phyloP scores from a whole-genome alignment of 2,113 vertebrate genomes.

The Dipodomys spectabilis region DNA sequence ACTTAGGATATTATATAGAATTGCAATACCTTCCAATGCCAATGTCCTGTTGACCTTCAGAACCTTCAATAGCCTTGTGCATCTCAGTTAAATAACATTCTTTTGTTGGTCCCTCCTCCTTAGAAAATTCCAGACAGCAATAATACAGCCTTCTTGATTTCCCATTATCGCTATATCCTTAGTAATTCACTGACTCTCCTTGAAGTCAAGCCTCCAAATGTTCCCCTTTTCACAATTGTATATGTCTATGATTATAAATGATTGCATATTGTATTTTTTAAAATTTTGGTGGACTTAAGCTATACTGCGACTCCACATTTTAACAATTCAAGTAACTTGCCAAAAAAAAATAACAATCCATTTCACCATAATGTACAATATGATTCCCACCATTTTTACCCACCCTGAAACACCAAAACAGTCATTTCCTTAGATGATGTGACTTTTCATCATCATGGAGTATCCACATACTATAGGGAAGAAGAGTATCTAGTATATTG shows the following conservation, averaged over 20 bases:
- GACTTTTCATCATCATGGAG: neutral
- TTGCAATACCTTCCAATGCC: neutral
- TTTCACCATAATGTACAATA: neutral
- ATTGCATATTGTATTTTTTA: neutral
- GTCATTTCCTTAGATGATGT: neutral
- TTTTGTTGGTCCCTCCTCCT: neutral
- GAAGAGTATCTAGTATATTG: neutral
- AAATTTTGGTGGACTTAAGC: neutral
- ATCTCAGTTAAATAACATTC: neutral
- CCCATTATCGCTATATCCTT: neutral
- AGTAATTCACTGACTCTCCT: neutral
- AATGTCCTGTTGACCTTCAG: neutral
- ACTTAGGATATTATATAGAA: neutral
- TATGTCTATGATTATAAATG: neutral
- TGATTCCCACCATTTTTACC: neutral
- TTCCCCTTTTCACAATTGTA: neutral
- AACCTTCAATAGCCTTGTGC: neutral
- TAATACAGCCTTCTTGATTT: neutral
- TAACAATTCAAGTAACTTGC: neutral
- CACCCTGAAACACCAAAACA: neutral
- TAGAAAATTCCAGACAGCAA: neutral
- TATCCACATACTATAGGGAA: neutral
- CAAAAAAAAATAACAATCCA: neutral
- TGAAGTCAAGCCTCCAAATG: neutral
- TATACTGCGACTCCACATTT: constrained; percentile 9